Conservation (phyloP, 2,888 invertebrate genomes). For the Hemithea aestivaria region DNA sequence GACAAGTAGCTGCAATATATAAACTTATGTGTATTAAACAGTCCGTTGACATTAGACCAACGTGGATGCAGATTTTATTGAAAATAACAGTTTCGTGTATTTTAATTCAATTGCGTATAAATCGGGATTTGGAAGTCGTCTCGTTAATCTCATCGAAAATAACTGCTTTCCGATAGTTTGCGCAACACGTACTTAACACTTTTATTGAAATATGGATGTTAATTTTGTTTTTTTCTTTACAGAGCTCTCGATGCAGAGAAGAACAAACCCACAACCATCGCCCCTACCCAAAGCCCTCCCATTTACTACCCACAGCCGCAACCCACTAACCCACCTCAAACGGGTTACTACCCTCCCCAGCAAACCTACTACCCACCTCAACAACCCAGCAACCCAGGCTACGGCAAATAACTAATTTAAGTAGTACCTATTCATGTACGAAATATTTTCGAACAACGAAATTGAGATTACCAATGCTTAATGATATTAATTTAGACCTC, state of each 20-base stretch:
- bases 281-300: slow-evolving; percentile 21
- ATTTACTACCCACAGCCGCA: slow-evolving; percentile 27
- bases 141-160: too few relatives aligned
- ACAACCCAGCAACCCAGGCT: slow-evolving; percentile 22
- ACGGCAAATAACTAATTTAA: slow-evolving; percentile 26
- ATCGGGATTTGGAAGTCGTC: too few relatives aligned
- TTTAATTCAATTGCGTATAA: too few relatives aligned
- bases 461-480: slow-evolving; percentile 19
- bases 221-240: slow-evolving; percentile 14
- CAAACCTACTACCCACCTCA: slow-evolving; percentile 29
- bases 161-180: too few relatives aligned
- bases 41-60: too few relatives aligned
- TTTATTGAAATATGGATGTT: slow-evolving; percentile 6
- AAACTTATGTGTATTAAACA: too few relatives aligned
- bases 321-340: slow-evolving; percentile 31
- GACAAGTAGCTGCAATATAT: too few relatives aligned
- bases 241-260: slow-evolving; percentile 22
- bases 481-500: slow-evolving; percentile 21
- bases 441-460: slow-evolving; percentile 26
- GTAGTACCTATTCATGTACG: slow-evolving; percentile 21
- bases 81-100: too few relatives aligned
- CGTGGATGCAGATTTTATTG: too few relatives aligned
- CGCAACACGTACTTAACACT: not conserved
- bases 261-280: slow-evolving; percentile 19
- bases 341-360: slow-evolving; percentile 23